Evolutionary conservation across 2,797 vertebrate genomes (phyloP), one percentile per base, ranked within the genome.

Genomic region (Pangasius krempfi): DNA sequence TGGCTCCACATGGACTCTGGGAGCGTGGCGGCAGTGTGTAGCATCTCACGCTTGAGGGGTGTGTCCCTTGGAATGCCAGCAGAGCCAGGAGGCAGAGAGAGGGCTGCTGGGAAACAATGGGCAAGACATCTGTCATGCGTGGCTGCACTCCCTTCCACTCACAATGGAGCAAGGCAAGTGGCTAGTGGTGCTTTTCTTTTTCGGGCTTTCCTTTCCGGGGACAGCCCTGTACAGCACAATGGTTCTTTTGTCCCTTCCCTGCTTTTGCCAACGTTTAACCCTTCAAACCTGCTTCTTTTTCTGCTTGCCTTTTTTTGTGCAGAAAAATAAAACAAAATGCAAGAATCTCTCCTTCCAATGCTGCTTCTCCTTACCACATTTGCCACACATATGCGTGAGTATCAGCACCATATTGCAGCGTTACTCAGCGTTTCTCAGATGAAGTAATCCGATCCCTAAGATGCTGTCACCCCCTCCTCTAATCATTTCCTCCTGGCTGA

Each of bases 71-170:
- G 95, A 95, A 96, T 96, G 94, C 93, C 94, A 94, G 93, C 91
- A 90, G 82, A 92, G 93, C 94, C 94, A 94, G 94, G 94, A 95
- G 94, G 95, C 94, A 92, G 91, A 95, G 88, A 94, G 94, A 93
- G 95, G 94, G 93, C 94, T 95, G 94, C 94, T 91, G 92, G 78
- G 92, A 93, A 95, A 96, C 96, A 96, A 96, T 96, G 91, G 92
- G 90, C 90, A 86, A 94, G 95, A 95, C 96, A 96, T 96, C 96
- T 96, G 96, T 96, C 96, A 96, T 96, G 96, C 95, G 94, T 96
- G 95, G 96, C 95, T 96, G 95, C 95, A 94, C 95, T 96, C 94
- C 93, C 93, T 93, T 95, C 93, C 85, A 81, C 93, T 94, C 95
- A 96, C 96, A 96, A 96, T 95, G 91, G 94, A 92, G 92, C 93